Percentiles rank a stretch among this genome's conserved stretches.
These are phyloP conservation scores for Epicampocera succincta DNA, from an alignment of 2,888 invertebrate genomes.

Conservation along the genomic window DNA sequence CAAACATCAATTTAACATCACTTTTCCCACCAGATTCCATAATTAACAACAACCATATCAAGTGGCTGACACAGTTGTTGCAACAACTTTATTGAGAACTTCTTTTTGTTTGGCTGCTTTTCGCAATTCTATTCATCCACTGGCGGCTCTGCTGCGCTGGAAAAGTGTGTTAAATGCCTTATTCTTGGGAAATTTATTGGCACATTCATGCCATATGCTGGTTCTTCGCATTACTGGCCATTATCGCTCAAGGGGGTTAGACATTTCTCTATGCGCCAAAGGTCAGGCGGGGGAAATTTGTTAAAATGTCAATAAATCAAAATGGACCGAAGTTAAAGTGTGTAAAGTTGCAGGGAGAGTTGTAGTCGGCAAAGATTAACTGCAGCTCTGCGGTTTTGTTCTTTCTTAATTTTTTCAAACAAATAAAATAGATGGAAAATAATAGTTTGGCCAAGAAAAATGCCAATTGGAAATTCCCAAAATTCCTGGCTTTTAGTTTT, in stretches of 20 bases:
- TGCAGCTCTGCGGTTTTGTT: too few relatives aligned
- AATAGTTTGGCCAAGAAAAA: not conserved
- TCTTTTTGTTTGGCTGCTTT: not conserved
- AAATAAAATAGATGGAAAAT: not conserved
- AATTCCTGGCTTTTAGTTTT: too few relatives aligned
- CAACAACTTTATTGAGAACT: not conserved
- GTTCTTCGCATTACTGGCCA: slow-evolving; percentile 29
- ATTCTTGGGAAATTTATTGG: slow-evolving; percentile 13
- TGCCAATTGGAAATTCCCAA: slow-evolving; percentile 23
- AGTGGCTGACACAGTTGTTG: not conserved
- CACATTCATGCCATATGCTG: not conserved
- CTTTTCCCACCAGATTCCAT: too few relatives aligned
- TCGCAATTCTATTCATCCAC: not conserved
- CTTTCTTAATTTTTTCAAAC: slow-evolving; percentile 12
- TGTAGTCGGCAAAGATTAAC: slow-evolving; percentile 5
- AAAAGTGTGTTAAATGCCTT: slow-evolving; percentile 9
- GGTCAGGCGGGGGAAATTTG: slow-evolving; percentile 58
- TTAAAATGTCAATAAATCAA: slow-evolving; percentile 62
- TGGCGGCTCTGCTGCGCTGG: not conserved
- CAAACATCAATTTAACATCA: too few relatives aligned
- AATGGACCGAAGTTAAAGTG: slow-evolving; percentile 18
- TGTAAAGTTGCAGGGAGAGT: not conserved
- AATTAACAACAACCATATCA: not conserved
- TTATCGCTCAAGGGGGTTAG: slow-evolving; percentile 56
- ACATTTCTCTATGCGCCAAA: slow-evolving; percentile 41